phyloP scores from a whole-genome alignment of 2,888 invertebrate genomes.

The Lithophane ornitopus region DNA sequence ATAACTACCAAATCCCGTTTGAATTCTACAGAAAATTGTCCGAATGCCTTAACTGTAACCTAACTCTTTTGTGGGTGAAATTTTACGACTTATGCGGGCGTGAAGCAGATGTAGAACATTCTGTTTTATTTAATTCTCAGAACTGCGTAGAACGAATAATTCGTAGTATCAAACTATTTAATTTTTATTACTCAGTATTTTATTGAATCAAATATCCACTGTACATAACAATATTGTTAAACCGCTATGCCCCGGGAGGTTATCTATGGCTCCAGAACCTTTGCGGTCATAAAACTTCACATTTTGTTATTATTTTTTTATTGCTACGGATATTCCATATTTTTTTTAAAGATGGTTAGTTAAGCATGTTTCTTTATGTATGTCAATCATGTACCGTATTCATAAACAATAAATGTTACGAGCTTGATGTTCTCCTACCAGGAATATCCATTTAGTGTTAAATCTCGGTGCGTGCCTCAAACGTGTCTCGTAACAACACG shows the following conservation, averaged over 20 bases:
- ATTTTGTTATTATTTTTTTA: neutral
- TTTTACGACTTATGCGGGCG: slow-evolving; percentile 43
- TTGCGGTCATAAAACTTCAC: neutral
- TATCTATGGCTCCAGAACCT: neutral
- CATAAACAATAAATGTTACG: neutral
- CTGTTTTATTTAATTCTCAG: slow-evolving; percentile 40
- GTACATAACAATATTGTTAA: neutral
- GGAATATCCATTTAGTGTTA: neutral
- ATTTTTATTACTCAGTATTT: neutral
- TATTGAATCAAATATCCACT: neutral
- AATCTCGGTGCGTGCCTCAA: neutral
- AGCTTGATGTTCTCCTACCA: neutral
- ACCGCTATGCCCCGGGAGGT: neutral
- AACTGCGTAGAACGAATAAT: neutral
- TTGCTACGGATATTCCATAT: neutral
- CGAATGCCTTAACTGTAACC: slow-evolving; percentile 39
- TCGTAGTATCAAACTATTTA: slow-evolving; percentile 21
- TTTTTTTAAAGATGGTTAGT: neutral
- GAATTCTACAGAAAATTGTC: slow-evolving; percentile 43
- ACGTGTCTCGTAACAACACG: neutral
- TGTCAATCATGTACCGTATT: neutral
- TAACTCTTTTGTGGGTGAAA: slow-evolving; percentile 47
- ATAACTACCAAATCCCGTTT: slow-evolving; percentile 41
- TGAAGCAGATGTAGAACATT: slow-evolving; percentile 49
- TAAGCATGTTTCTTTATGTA: neutral